Evolutionary conservation across 2,888 invertebrate genomes (phyloP).

Genomic region (Drosophila fulvimacula): DNA sequence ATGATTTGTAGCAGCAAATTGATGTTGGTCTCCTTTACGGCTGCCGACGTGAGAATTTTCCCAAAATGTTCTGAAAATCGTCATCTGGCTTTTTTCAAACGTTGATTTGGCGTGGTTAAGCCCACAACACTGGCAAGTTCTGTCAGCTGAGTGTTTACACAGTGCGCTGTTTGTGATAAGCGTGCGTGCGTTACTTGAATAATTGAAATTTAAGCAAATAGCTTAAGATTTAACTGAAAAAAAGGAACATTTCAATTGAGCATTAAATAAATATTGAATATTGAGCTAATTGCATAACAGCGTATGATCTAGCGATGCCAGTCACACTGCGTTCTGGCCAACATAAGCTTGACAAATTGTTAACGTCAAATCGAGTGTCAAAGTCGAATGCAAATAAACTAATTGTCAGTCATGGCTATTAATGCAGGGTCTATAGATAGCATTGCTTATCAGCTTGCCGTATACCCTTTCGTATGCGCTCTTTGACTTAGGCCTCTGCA

Average conservation of each 20-base stretch:
- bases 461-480: neutral
- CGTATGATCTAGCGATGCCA: neutral
- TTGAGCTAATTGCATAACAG: conserved; percentile 23
- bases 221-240: neutral
- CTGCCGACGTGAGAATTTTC: no score
- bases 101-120: no score
- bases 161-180: conserved; percentile 27
- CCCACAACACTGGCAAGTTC: conserved; percentile 34
- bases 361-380: conserved; percentile 44
- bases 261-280: neutral
- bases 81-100: no score
- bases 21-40: no score
- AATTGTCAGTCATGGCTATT: conserved; percentile 27
- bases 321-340: neutral
- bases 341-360: conserved; percentile 66
- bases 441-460: conserved; percentile 36
- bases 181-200: conserved; percentile 3
- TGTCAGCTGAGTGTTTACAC: conserved; percentile 57
- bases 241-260: neutral
- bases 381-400: conserved; percentile 46
- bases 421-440: conserved; percentile 44
- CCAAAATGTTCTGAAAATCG: no score
- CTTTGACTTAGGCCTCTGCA: conserved; percentile 1
- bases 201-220: neutral
- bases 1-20: no score